Evolutionary conservation across 2,888 invertebrate genomes (phyloP), one percentile per base, ranked within the genome.

Genomic region (Trissolcus brochymenae): DNA sequence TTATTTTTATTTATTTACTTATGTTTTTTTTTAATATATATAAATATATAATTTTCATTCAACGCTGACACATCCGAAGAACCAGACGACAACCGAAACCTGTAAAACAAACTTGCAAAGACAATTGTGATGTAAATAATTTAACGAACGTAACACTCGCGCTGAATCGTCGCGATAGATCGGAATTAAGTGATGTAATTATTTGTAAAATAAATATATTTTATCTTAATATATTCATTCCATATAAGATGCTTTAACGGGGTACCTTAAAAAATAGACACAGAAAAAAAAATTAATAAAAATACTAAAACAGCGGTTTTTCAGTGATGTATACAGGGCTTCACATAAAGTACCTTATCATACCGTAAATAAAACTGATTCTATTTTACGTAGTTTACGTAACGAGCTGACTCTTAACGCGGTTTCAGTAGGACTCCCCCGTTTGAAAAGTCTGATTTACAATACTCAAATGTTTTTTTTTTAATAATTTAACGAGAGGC

Each of bases 221-320:
- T 85, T 87, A 85, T 81, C 83, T 84, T 86, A 85, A 85, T 85
- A 85, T 85, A 88, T 87, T 86, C 88, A 87, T 88, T 88, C 87
- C 87, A 87, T 84, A 83, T 84, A 79, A 80, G 81, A 86, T 84
- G 85, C 87, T 87, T 87, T 87, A 87, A 86, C 80, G 84, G 84
- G 85, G 84, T 83, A 86, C 84, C 82, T 85, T 82, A 82, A 81
- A 79, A 80, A 81, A 29, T 29, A 29, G 9, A n/a, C n/a, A n/a
- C 2, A 7, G 6, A 35, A 35, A 35, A 11, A 11, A 35, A 35
- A 1, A 35, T 35, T 2, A 19, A 19, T 11, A 35, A 35, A 35
- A 35, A 4, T 16, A 46, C 81, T 60, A 83, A 80, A 84, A n/a
- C n/a, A 79, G 81, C 82, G 81, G 81, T 85, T 83, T 83, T 82